phyloP scores from a whole-genome alignment of 2,888 invertebrate species.

The Andrena chrysosceles region DNA sequence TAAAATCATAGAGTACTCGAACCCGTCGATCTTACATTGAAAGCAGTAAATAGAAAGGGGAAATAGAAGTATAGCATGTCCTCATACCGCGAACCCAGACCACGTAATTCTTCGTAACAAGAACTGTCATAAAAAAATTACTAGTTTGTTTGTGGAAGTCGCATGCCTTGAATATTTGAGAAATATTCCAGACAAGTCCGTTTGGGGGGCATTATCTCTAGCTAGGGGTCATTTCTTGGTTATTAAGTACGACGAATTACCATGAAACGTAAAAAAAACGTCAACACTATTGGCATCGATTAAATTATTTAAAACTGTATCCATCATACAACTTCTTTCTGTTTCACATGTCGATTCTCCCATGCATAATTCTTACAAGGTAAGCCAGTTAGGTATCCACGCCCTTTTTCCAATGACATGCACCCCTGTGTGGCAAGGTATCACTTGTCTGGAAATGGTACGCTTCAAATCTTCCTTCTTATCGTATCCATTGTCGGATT shows the following conservation, averaged over 20 bases:
- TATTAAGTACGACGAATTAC: conserved; percentile 1
- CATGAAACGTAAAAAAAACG: conserved; percentile 25
- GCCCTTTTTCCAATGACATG: conserved; percentile 47
- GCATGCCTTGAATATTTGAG: conserved; percentile 14
- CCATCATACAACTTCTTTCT: conserved; percentile 50
- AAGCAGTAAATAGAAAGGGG: neutral
- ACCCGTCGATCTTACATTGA: neutral
- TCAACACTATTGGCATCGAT: conserved; percentile 26
- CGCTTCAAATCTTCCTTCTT: neutral
- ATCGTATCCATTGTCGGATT: too few species aligned
- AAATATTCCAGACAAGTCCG: conserved; percentile 20
- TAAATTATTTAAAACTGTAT: conserved; percentile 62
- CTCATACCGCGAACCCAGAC: neutral
- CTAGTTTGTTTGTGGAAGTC: neutral
- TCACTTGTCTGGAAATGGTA: conserved; percentile 5
- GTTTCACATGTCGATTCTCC: conserved; percentile 50
- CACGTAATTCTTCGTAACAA: neutral
- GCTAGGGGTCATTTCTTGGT: neutral
- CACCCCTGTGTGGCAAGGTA: neutral
- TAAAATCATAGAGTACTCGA: too few species aligned
- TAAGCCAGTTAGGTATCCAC: conserved; percentile 41
- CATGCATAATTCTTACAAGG: conserved; percentile 68
- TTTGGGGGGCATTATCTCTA: neutral
- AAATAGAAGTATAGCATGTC: neutral
- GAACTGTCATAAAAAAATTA: neutral